Base-by-base conservation (phyloP, 2,113 vertebrate genomes). In the Motacilla tschutschensis region DNA sequence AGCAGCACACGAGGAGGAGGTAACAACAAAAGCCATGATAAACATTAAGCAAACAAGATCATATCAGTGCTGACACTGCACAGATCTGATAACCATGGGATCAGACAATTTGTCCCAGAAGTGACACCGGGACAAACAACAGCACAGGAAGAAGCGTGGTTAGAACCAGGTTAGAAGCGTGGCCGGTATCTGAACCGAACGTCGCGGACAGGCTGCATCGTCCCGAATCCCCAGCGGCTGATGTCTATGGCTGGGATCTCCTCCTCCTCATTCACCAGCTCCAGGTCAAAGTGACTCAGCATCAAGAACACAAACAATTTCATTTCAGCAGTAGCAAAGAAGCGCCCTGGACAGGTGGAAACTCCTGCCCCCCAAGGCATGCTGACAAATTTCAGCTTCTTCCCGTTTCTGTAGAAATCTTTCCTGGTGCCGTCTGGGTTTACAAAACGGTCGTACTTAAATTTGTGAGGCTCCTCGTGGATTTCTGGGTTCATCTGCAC, bases 311-410 rank as follows among this genome's bases (percentile, higher is more conserved):
- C 75, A 91, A 99, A 99, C 73, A 98, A 97, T 35, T 99, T 99
- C 11, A 99, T 94, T 95, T 99, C 98, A 22, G 97, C 97, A 3
- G 92, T 74, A 59, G 98, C 99, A 1, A 99, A 98, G 94, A 98
- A 99, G 7, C 98, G 94, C 1, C 99, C 98, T 0, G 98, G 98
- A 48, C 98, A 99, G 83, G 97, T 98, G 76, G 98, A 98, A 41
- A 97, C 81, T 4, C 98, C 98, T 0, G 98, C 97, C 2, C 99
- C 98, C 98, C 98, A 99, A 0, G 98, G 99, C 98, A 99, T 99
- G 94, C 7, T 98, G 93, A 96, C 98, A 38, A 98, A 98, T 79
- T 98, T 98, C 76, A 99, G 87, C 83, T 94, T 98, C 86, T 97
- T 98, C 24, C 98, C 99, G 0, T 88, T 88, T 89, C 98, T 99